Base-by-base conservation (phyloP, 1,140 invertebrate species). In the Chymomyza costata region DNA sequence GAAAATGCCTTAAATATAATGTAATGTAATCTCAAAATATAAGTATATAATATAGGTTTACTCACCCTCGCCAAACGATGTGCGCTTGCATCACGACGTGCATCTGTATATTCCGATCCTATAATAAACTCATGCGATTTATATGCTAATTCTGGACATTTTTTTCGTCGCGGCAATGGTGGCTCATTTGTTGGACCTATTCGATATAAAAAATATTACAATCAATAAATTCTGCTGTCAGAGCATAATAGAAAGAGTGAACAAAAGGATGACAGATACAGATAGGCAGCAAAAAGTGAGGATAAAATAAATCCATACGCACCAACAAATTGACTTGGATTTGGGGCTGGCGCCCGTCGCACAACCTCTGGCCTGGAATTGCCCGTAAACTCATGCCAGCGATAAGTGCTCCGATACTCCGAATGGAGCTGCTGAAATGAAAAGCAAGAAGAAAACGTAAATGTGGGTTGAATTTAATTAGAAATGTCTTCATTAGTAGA, bases 371-470 rank as follows among this genome's bases (percentile, higher is more conserved):
- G 89, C 86, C 91, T 87, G 86, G 90, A 88, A 85, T 90, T 86
- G 39, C 91, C 91, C 51, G 92, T 93, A 88, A 93, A 94, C 86
- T 95, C 93, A 90, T 95, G 93, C 94, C 94, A 95, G 91, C 92
- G 91, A 90, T 95, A 95, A 65, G 94, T 95, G 90, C 93, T 95
- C 88, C 93, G 89, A 87, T 95, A 95, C 87, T 95, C 94, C 78
- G 93, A 95, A 88, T 95, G 93, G 88, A 95, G 90, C 93, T 95
- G 90, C 89, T 89, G 81, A 81, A 56, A 87, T 43, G n/a, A 57
- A 51, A 64, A 44, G 53, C 45, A n/a, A 35, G 14, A 31, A 17
- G 15, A 50, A n/a, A 17, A 38, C 35, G 19, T 34, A 43, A n/a
- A 17, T 15, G 15, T 44, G 32, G 15, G 38, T 55, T 1, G 3